Base-by-base conservation (phyloP, 2,113 vertebrate genomes). In the Tapirus terrestris region DNA sequence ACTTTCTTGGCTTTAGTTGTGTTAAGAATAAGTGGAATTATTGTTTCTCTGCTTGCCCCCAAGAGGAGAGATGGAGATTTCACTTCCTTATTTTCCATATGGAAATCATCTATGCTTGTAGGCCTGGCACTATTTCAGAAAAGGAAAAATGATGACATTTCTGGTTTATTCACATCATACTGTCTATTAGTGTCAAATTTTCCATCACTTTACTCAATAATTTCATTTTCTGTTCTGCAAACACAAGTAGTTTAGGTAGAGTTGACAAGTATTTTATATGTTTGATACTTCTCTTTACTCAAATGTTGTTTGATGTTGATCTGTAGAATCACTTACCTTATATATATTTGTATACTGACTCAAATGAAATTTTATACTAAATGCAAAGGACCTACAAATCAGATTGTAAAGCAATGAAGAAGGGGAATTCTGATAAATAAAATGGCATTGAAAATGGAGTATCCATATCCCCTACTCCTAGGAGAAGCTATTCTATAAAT, bases 281-380 rank as follows among this genome's bases (percentile, higher is more conserved):
- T 67, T 93, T 80, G 93, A 95, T 84, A 84, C n/a, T 65, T 77
- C 20, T 45, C 11, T 84, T 8, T 96, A 81, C 33, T 56, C 79
- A 92, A 53, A 91, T 81, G 1, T 2, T 81, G 4, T 93, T 98
- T 97, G 23, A 56, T 53, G 23, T 96, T 93, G 68, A 93, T 95
- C 81, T 95, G 70, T 20, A 7, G 31, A 63, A 20, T 85, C 95
- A 67, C 27, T n/a, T 29, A 84, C 82, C 98, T 96, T 89, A 89
- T 45, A 70, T 0, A 77, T 94, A 77, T 56, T 91, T 94, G 29
- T 65, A 84, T 20, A 70, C 58, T 23, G 80, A 9, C 45, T 61
- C 56, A 97, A 95, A 70, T 36, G 0, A 60, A 98, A 92, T 92
- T 96, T 80, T 6, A 93, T 93, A 85, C 92, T 91, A 90, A 39